Evolutionary conservation across 2,797 vertebrate genomes (phyloP), one percentile per base, ranked within the genome.

Genomic region (Apogon talboti): DNA sequence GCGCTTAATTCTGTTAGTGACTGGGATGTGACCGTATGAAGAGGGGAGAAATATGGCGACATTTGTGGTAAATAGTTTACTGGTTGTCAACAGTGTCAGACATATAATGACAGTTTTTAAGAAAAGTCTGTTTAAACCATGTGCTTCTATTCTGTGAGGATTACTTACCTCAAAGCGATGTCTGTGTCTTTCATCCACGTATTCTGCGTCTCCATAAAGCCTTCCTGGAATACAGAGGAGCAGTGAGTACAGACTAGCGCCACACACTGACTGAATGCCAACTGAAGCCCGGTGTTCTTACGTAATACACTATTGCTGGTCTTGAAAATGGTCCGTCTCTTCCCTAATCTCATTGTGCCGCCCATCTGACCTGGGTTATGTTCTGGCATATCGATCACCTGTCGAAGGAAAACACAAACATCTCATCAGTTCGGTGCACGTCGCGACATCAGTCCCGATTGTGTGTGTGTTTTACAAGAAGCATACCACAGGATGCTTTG

Each of bases 331-430:
- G 96, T 98, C 63, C 95, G 94, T 57, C 96, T 94, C 91, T 97
- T 98, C 79, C 96, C 96, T 2, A 97, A 93, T 76, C 96, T 93
- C 96, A 98, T 97, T n/a, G 96, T 98, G 28, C 96, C 96, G 0
- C 96, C 96, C 96, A 97, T 97, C 73, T 98, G 95, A 14, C 96
- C 96, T 1, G 96, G 95, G 77, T 97, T 97, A 83, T 98, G 96
- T 63, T 97, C 96, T 0, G 96, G 96, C 96, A 98, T 98, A 74
- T 98, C 96, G 66, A 98, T 95, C 61, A 98, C 95, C 96, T 97
- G 83, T 7, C 41, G 11, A 16, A 9, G 24, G 30, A 1, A 3
- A 41, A 40, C 8, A 19, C 4, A 15, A 57, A 2, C 7, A 54
- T 33, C 4, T 16, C 4, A 1, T 43, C 24, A n/a, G 1, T 7